Evolutionary conservation across 2,113 vertebrate genomes (phyloP).

Genomic region (Pelusios castaneus): DNA sequence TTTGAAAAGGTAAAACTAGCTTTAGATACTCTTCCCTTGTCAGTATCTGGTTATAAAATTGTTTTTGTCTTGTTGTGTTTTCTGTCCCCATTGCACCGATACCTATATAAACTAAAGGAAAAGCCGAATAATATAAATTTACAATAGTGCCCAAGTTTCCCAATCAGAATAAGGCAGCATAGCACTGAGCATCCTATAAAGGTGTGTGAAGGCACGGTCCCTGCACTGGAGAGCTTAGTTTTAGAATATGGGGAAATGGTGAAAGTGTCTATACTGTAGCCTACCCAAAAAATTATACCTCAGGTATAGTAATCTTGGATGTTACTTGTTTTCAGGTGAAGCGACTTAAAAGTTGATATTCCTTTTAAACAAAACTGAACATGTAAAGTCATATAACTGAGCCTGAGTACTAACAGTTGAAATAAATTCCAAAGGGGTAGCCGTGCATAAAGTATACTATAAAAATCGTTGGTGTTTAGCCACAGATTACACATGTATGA

Average conservation of each 20-base stretch:
- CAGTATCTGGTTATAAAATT: background rate
- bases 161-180: background rate
- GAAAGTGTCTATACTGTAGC: too few relatives aligned
- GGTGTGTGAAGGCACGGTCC: background rate
- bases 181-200: background rate
- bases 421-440: too few relatives aligned
- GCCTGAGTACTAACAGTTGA: fast-evolving
- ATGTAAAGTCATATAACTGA: background rate
- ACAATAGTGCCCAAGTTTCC: background rate
- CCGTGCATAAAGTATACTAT: background rate
- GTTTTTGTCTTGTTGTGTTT: background rate
- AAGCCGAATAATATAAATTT: background rate
- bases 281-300: background rate
- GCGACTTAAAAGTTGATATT: background rate
- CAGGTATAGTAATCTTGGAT: background rate
- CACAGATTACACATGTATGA: background rate
- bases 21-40: background rate
- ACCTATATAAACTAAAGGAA: background rate
- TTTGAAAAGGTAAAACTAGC: background rate
- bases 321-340: background rate
- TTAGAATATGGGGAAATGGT: background rate
- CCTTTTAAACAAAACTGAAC: background rate
- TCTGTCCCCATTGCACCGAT: background rate
- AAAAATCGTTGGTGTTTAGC: background rate
- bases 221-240: background rate